Conservation (phyloP, 2,888 invertebrate species). For the Gryllus longicercus region DNA sequence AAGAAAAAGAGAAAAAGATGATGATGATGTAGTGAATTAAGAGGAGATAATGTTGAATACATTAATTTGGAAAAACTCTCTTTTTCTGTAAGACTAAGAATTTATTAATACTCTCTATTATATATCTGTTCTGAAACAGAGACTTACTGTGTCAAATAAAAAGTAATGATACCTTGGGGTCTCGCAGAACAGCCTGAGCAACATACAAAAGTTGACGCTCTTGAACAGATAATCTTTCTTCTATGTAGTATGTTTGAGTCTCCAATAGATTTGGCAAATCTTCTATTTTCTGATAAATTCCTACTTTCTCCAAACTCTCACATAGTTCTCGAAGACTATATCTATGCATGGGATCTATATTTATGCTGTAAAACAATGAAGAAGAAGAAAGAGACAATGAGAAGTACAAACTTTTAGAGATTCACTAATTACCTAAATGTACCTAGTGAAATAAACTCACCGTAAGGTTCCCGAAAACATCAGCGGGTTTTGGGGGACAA, state of each 20-base stretch:
- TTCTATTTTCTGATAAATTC: constrained; percentile 39
- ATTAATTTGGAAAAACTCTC: no score
- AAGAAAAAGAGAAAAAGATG: no score
- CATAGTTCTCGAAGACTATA: constrained; percentile 41
- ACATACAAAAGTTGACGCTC: constrained; percentile 44
- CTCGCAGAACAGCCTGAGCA: constrained; percentile 42
- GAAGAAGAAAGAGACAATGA: not conserved
- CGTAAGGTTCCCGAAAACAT: constrained; percentile 31
- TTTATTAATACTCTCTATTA: no score
- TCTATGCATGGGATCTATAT: constrained; percentile 43
- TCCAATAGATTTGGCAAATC: constrained; percentile 31
- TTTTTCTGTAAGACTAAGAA: no score
- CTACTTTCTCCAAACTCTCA: constrained; percentile 41
- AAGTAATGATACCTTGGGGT: constrained; percentile 39
- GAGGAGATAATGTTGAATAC: no score
- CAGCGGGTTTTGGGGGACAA: constrained; percentile 31
- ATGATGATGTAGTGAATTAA: no score
- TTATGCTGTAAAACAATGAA: constrained; percentile 39
- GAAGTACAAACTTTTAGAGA: no score
- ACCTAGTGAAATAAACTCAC: not conserved
- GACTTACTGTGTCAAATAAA: no score
- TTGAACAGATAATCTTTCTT: constrained; percentile 41
- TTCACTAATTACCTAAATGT: no score
- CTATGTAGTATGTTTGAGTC: constrained; percentile 36
- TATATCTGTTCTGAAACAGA: no score